Evolutionary conservation across 2,797 vertebrate genomes (phyloP).

Genomic region (Poecilia gillii): DNA sequence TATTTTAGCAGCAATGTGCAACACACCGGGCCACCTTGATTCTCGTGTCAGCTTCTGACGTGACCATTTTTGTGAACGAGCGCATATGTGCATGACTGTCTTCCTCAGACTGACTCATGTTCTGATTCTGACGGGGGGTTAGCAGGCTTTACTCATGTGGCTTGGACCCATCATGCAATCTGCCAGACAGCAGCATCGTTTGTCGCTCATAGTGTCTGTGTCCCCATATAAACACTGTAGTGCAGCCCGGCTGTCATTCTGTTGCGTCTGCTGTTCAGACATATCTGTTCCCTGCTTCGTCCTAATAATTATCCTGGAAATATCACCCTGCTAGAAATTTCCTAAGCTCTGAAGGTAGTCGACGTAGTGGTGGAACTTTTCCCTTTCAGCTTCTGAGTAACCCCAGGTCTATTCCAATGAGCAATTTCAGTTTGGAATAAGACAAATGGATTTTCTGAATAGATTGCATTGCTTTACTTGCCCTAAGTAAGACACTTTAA

Average conservation of each 20-base stretch:
- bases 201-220: conserved; percentile 37
- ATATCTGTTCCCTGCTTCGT: conserved; percentile 19
- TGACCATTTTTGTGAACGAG: conserved; percentile 24
- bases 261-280: conserved; percentile 48
- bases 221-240: conserved; percentile 44
- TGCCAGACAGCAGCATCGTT: conserved; percentile 58
- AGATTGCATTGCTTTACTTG: neutral
- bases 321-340: conserved; percentile 32
- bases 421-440: conserved; percentile 15
- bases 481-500: neutral
- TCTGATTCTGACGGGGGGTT: conserved; percentile 52
- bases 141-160: conserved; percentile 54
- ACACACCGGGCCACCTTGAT: conserved; percentile 14
- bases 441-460: conserved; percentile 6
- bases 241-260: conserved; percentile 56
- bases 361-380: conserved; percentile 26
- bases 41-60: conserved; percentile 27
- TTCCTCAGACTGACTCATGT: conserved; percentile 66
- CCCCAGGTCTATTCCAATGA: conserved; percentile 6
- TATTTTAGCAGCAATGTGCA: conserved; percentile 8
- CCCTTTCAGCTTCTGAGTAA: conserved; percentile 14
- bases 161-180: conserved; percentile 58
- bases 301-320: conserved; percentile 29
- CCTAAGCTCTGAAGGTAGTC: conserved; percentile 31
- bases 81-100: conserved; percentile 44